Conservation (phyloP, 1,140 invertebrate species). For the Eulimnadia texana region DNA sequence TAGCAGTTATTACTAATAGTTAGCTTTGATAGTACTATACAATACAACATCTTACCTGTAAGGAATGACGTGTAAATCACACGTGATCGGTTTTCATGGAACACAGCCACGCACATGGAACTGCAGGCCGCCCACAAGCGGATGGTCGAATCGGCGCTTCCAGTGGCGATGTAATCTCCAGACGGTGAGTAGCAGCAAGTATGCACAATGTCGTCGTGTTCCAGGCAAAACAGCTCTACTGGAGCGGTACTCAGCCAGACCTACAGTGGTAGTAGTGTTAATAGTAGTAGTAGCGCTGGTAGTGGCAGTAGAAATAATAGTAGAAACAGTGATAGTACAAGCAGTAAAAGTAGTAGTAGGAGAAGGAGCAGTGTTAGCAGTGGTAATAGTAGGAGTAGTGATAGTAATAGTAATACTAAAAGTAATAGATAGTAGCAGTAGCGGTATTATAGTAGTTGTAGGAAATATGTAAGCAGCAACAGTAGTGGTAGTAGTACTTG, state of each 20-base stretch:
- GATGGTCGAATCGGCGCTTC: conserved; percentile 1
- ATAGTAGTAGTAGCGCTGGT: too few species aligned
- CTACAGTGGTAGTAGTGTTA: not conserved
- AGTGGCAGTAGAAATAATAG: too few species aligned
- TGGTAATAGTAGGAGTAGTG: too few species aligned
- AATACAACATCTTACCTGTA: not conserved
- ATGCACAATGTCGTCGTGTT: conserved; percentile 4
- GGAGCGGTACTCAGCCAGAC: conserved; percentile 10
- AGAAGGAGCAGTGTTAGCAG: too few species aligned
- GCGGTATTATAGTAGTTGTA: too few species aligned
- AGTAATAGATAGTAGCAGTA: too few species aligned
- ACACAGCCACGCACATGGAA: not conserved
- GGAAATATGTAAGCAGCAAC: too few species aligned
- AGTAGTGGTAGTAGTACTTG: too few species aligned
- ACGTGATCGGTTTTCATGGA: not conserved
- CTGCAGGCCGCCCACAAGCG: conserved; percentile 3
- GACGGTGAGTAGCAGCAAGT: conserved; percentile 10
- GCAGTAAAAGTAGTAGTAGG: too few species aligned
- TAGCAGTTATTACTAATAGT: not conserved
- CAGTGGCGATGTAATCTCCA: conserved; percentile 1
- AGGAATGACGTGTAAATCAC: conserved; percentile 9
- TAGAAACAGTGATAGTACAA: too few species aligned
- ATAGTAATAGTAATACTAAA: too few species aligned
- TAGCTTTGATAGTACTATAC: not conserved
- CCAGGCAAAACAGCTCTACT: not conserved